Percentiles rank a stretch among this genome's conserved stretches.
These are phyloP conservation scores for Dicyrtoma fusca DNA, from an alignment of 2,888 invertebrate genomes.

Conservation along the genomic window DNA sequence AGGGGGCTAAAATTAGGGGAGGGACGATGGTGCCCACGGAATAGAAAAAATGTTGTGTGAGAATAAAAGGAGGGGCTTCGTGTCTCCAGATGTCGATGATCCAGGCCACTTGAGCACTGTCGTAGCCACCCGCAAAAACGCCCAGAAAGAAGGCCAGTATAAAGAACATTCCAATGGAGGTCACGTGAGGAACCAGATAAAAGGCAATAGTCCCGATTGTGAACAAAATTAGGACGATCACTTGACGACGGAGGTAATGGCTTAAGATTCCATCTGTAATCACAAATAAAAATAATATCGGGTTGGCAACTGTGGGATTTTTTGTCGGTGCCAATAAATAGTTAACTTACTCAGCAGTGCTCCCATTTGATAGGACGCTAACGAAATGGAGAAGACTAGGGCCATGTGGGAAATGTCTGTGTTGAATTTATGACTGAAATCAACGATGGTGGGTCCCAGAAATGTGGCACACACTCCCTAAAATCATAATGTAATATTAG, in stretches of 20 bases:
- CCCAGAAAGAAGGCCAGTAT: no score
- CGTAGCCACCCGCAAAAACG: conserved; percentile 35
- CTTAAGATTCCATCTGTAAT: neutral
- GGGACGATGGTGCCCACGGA: conserved; percentile 38
- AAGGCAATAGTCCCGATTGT: neutral
- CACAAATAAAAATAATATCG: neutral
- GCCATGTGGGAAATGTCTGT: conserved; percentile 39
- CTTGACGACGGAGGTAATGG: neutral
- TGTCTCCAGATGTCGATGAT: conserved; percentile 46
- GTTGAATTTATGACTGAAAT: conserved; percentile 37
- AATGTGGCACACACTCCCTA: neutral
- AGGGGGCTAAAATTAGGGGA: conserved; percentile 39
- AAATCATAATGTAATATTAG: neutral
- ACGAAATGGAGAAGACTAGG: conserved; percentile 34
- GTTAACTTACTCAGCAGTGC: conserved; percentile 36
- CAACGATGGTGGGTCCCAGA: conserved; percentile 36
- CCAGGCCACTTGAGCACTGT: conserved; percentile 45
- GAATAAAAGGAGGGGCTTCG: conserved; percentile 38
- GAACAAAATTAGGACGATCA: neutral
- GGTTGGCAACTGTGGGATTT: neutral
- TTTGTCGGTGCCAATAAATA: no score
- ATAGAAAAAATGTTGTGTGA: conserved; percentile 43
- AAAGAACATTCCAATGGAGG: no score
- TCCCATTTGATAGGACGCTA: conserved; percentile 33
- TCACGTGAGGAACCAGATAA: neutral